A percentile compares a stretch with the other conserved stretches of the same genome.
These are phyloP conservation scores for Sebastes reedi DNA, from an alignment of 2,797 vertebrate species.

Conservation along the genomic window DNA sequence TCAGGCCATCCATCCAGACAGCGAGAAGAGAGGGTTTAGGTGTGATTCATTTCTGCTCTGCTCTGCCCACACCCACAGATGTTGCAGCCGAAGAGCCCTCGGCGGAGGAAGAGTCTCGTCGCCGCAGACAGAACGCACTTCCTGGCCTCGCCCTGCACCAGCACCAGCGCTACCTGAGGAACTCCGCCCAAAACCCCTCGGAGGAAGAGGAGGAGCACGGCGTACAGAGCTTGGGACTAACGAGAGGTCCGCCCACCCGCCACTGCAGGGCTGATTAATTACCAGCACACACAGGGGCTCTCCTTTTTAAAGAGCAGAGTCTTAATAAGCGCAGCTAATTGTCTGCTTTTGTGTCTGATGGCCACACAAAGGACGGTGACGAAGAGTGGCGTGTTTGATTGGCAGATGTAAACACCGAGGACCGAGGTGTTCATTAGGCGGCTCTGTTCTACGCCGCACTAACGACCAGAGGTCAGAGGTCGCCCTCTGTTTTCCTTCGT, in stretches of 20 bases:
- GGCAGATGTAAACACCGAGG: slow-evolving; percentile 68
- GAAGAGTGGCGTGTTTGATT: slow-evolving; percentile 55
- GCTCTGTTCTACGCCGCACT: slow-evolving; percentile 62
- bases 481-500: slow-evolving; percentile 57
- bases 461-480: slow-evolving; percentile 69
- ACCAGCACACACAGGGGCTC: slow-evolving; percentile 44
- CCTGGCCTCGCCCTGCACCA: slow-evolving; percentile 74
- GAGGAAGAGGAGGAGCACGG: slow-evolving; percentile 87
- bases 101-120: slow-evolving; percentile 85
- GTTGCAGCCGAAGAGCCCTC: slow-evolving; percentile 81
- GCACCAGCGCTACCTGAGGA: slow-evolving; percentile 81
- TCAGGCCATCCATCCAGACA: slow-evolving; percentile 53
- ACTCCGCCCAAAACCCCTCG: slow-evolving; percentile 72
- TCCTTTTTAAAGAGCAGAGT: slow-evolving; percentile 46
- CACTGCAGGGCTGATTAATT: slow-evolving; percentile 63
- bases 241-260: slow-evolving; percentile 84
- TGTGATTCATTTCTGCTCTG: slow-evolving; percentile 59
- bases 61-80: slow-evolving; percentile 79
- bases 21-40: slow-evolving; percentile 31
- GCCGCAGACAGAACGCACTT: slow-evolving; percentile 85
- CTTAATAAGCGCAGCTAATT: slow-evolving; percentile 72
- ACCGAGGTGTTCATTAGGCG: slow-evolving; percentile 73
- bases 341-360: slow-evolving; percentile 67
- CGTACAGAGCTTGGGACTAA: slow-evolving; percentile 68
- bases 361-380: slow-evolving; percentile 60